These are phyloP conservation scores for Eptesicus fuscus DNA, from an alignment of 2,113 vertebrate species.

Conservation along the genomic window DNA sequence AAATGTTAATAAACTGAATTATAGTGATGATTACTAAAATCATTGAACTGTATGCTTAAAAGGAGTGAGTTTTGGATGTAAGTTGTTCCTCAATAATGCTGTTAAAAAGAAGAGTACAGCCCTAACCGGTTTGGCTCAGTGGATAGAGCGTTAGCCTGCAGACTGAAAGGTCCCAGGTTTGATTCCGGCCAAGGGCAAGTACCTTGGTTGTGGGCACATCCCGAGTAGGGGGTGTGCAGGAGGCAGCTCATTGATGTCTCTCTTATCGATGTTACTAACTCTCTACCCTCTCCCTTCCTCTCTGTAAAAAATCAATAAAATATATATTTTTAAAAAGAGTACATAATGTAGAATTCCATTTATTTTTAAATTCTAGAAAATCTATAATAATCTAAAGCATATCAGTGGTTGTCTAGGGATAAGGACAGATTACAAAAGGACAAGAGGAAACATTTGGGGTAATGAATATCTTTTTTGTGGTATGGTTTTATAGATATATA, in stretches of 20 bases:
- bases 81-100: not conserved
- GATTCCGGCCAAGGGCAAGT: no score
- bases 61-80: not conserved
- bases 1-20: not conserved
- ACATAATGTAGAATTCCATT: not conserved
- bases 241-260: no score
- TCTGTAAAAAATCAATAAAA: no score
- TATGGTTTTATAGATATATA: not conserved
- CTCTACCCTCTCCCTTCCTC: no score
- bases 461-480: not conserved
- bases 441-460: not conserved
- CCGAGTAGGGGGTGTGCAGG: no score
- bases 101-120: not conserved
- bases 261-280: no score
- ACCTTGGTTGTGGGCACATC: no score
- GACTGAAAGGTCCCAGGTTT: no score
- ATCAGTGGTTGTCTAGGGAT: not conserved
- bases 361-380: conserved; percentile 9
- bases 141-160: no score
- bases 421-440: not conserved
- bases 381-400: not conserved
- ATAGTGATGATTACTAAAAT: not conserved
- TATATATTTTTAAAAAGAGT: not conserved
- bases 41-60: not conserved
- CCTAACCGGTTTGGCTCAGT: no score